phyloP scores from a whole-genome alignment of 2,113 vertebrate genomes.

The Pyxicephalus adspersus region DNA sequence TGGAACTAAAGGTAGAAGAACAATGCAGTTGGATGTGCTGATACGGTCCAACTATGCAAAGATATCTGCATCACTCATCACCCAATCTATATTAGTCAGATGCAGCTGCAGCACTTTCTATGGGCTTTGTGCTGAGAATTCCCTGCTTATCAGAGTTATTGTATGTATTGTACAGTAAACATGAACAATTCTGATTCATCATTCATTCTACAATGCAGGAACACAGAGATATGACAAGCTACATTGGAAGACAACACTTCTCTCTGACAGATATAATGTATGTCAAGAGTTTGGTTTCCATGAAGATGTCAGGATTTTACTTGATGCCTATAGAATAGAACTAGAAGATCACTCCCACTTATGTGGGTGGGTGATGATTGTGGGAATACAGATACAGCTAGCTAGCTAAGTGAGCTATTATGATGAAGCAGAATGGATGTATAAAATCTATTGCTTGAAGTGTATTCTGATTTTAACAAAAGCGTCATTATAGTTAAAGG shows the following conservation, averaged over 20 bases:
- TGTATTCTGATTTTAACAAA: no score
- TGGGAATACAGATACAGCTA: no score
- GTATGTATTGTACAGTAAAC: not conserved
- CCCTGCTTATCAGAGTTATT: not conserved
- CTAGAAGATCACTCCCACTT: not conserved
- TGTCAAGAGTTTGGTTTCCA: constrained; percentile 14
- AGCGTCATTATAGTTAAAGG: no score
- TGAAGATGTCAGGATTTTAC: constrained; percentile 8
- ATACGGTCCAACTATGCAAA: no score
- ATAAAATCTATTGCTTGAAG: no score
- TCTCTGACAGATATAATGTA: not conserved
- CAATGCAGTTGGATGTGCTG: no score
- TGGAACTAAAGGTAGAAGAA: no score
- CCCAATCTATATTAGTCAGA: no score
- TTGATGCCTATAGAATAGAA: not conserved
- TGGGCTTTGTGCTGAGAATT: not conserved
- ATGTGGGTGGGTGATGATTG: not conserved
- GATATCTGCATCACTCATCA: no score
- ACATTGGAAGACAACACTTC: not conserved
- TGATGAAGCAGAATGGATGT: no score
- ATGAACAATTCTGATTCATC: not conserved
- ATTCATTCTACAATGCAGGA: not conserved
- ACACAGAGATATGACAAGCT: not conserved
- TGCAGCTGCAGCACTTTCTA: not conserved
- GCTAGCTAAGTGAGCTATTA: no score